Conservation (phyloP, 2,113 vertebrate genomes). For the Suricata suricatta region DNA sequence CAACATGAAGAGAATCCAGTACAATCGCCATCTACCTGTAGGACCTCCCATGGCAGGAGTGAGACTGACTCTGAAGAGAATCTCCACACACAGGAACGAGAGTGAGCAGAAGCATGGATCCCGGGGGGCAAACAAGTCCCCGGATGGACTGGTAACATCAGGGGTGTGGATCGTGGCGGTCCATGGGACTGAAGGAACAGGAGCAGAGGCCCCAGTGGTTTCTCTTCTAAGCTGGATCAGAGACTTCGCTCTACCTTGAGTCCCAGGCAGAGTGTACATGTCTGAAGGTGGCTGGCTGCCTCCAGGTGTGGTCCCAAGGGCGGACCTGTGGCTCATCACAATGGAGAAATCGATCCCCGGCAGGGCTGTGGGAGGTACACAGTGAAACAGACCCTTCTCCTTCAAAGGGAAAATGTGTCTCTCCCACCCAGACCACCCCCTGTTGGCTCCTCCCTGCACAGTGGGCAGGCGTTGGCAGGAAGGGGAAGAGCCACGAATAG, state of each 20-base stretch:
- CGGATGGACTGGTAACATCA: not conserved
- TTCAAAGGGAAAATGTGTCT: not conserved
- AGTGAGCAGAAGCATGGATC: not conserved
- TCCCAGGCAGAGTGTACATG: not conserved
- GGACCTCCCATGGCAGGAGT: not conserved
- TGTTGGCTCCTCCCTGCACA: not conserved
- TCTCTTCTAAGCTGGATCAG: not conserved
- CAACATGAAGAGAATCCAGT: not conserved
- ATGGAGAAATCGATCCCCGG: not conserved
- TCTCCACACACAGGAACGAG: not conserved
- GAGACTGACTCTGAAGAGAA: not conserved
- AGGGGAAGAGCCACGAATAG: not conserved
- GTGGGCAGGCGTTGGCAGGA: not conserved
- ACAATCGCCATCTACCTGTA: not conserved
- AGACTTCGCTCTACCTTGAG: not conserved
- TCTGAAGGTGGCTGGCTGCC: not conserved
- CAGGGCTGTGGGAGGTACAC: not conserved
- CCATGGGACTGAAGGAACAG: not conserved
- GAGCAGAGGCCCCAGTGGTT: not conserved
- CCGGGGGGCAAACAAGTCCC: not conserved
- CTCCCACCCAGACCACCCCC: not conserved
- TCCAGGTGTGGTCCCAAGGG: not conserved
- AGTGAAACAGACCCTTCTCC: not conserved
- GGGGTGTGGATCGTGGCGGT: not conserved
- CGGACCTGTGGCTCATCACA: not conserved